A percentile compares a stretch with the other conserved stretches of the same genome.
Evolutionary conservation across 2,888 invertebrate genomes (phyloP).

Genomic region (Sepiola atlantica): DNA sequence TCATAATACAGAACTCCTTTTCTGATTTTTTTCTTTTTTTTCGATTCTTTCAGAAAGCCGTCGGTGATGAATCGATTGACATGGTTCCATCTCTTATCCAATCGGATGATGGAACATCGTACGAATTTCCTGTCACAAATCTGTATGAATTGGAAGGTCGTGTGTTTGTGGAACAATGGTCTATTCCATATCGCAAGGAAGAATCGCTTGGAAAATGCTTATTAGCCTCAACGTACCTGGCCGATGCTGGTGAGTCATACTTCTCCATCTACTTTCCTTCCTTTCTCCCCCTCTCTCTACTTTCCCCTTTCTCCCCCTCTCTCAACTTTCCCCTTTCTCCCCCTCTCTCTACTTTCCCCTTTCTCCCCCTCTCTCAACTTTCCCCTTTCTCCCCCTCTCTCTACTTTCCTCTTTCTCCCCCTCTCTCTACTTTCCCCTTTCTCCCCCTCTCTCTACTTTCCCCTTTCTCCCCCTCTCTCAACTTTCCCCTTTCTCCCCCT

Average conservation of each 20-base stretch:
- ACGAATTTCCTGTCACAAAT: constrained; percentile 76
- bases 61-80: constrained; percentile 51
- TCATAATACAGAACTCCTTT: background rate
- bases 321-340: too few species aligned
- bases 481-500: background rate
- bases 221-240: constrained; percentile 74
- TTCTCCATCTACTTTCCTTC: background rate
- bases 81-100: constrained; percentile 50
- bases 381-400: background rate
- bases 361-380: background rate
- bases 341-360: too few species aligned
- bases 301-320: too few species aligned
- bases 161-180: constrained; percentile 77
- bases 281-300: background rate
- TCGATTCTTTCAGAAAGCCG: background rate
- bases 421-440: too few species aligned
- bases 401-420: too few species aligned
- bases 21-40: background rate
- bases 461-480: background rate
- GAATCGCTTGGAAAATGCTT: constrained; percentile 77
- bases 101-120: constrained; percentile 63
- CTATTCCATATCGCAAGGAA: constrained; percentile 76
- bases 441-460: too few species aligned
- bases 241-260: constrained; percentile 72
- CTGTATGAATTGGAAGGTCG: constrained; percentile 76